These are phyloP conservation scores for Thelaira solivaga DNA, from an alignment of 2,888 invertebrate species.

Conservation along the genomic window DNA sequence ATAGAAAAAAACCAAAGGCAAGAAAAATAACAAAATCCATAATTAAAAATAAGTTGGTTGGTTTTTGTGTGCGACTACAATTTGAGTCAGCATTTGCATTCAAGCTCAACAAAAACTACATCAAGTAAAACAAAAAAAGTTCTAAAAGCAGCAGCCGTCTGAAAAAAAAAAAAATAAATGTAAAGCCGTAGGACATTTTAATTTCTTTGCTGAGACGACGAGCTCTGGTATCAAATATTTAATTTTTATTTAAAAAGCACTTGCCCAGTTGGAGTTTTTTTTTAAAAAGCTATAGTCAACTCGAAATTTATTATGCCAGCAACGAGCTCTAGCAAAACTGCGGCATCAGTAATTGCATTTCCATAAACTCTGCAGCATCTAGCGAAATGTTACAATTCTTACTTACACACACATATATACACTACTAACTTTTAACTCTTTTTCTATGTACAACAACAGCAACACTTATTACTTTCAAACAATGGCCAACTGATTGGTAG, in stretches of 20 bases:
- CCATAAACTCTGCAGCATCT: constrained; percentile 56
- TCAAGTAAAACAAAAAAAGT: neutral
- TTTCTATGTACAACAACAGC: neutral
- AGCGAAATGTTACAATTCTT: neutral
- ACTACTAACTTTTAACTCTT: neutral
- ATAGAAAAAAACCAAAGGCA: too few species aligned
- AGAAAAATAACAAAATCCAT: constrained; percentile 63
- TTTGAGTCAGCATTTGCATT: constrained; percentile 44
- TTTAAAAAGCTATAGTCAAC: constrained; percentile 3
- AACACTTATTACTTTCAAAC: constrained; percentile 59
- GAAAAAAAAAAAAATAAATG: neutral
- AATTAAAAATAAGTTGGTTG: constrained; percentile 72
- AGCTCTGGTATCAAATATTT: constrained; percentile 29
- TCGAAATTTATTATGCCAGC: constrained; percentile 58
- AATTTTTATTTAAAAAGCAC: constrained; percentile 34
- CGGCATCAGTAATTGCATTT: constrained; percentile 70
- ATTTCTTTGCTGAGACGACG: constrained; percentile 27
- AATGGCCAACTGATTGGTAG: constrained; percentile 72
- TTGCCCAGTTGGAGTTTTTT: neutral
- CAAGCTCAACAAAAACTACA: neutral
- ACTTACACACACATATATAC: neutral
- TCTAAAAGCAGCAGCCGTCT: neutral
- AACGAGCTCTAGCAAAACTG: constrained; percentile 54
- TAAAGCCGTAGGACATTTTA: constrained; percentile 37
- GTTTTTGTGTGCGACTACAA: constrained; percentile 12